Evolutionary conservation across 2,113 vertebrate genomes (phyloP).

Genomic region (Sylvilagus bachmani): DNA sequence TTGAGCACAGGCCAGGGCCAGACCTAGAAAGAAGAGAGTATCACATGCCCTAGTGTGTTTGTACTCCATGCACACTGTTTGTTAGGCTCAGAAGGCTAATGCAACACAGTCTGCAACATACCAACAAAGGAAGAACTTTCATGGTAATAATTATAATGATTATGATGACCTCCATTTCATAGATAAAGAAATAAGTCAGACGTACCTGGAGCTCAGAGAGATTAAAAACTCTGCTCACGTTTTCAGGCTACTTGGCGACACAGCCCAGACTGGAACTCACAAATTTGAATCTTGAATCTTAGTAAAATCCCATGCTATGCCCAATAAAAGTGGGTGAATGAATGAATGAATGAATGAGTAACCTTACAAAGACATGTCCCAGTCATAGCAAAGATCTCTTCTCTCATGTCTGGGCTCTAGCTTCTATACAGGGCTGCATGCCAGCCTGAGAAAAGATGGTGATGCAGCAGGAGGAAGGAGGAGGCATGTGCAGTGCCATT

Average conservation of each 20-base stretch:
- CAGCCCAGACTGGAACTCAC: neutral
- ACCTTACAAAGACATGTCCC: neutral
- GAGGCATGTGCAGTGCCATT: neutral
- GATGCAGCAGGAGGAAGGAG: neutral
- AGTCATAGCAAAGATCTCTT: neutral
- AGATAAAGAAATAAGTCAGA: neutral
- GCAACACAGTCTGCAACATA: neutral
- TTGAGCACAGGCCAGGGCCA: neutral
- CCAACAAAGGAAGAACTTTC: rapidly evolving
- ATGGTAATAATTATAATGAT: too few relatives aligned
- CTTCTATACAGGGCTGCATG: neutral
- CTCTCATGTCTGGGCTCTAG: rapidly evolving
- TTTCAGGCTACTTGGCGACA: neutral
- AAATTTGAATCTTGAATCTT: neutral
- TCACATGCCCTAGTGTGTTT: too few relatives aligned
- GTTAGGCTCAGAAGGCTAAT: too few relatives aligned
- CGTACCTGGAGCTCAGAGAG: neutral
- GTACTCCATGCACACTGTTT: too few relatives aligned
- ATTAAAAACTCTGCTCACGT: neutral
- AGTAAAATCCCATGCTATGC: neutral
- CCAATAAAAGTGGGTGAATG: neutral
- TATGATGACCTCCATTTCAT: neutral
- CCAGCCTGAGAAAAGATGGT: neutral
- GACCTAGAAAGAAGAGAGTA: neutral
- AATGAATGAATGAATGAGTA: neutral